Conservation (phyloP, 2,113 vertebrate species). For the Calypte anna region DNA sequence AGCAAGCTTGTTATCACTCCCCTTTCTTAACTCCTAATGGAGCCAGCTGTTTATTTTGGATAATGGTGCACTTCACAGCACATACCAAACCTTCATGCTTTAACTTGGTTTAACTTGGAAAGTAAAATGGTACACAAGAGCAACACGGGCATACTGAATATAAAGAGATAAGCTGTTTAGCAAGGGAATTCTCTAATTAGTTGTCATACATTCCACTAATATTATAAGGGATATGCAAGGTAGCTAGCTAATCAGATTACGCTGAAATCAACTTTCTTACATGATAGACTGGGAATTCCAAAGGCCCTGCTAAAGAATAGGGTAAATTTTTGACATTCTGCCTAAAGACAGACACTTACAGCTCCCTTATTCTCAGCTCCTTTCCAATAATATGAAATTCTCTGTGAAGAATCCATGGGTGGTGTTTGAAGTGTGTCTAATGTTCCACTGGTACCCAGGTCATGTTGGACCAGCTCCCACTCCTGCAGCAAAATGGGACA, state of each 20-base stretch:
- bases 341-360: background rate
- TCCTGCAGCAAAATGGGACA: background rate
- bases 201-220: background rate
- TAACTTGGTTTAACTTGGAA: background rate
- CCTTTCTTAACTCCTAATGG: conserved; percentile 21
- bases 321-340: background rate
- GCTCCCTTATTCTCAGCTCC: background rate
- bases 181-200: background rate
- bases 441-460: background rate
- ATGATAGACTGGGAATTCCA: background rate
- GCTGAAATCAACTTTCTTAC: fast-evolving
- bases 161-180: background rate
- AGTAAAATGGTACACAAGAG: background rate
- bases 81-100: background rate
- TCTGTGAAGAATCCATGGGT: background rate
- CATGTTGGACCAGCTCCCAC: background rate
- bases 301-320: background rate
- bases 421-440: background rate
- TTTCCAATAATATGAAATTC: background rate
- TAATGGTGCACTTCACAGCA: conserved; percentile 21
- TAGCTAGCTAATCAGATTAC: background rate
- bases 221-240: background rate
- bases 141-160: background rate
- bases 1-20: conserved; percentile 41
- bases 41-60: conserved; percentile 56